phyloP scores from a whole-genome alignment of 2,888 invertebrate genomes.

The Rhagium mordax region DNA sequence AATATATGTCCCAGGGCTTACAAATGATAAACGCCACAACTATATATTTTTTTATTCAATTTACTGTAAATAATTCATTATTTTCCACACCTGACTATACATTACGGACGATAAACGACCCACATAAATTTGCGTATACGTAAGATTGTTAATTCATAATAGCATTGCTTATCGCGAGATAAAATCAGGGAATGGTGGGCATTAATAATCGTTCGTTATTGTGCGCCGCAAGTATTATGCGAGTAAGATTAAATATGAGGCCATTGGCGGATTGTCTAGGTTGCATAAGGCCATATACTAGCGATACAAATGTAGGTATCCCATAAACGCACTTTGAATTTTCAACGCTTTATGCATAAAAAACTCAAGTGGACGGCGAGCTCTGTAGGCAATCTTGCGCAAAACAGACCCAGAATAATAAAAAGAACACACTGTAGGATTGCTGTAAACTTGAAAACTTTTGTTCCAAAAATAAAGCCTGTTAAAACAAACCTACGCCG shows the following conservation, averaged over 20 bases:
- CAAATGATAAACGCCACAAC: slow-evolving; percentile 12
- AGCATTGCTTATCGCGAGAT: slow-evolving; percentile 31
- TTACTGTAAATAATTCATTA: slow-evolving; percentile 1
- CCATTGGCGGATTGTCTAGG: neutral
- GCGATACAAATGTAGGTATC: neutral
- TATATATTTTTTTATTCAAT: slow-evolving; percentile 17
- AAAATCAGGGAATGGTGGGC: neutral
- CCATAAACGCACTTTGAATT: too few species aligned
- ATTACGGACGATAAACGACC: neutral
- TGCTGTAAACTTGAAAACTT: neutral
- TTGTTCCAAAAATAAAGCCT: neutral
- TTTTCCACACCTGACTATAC: neutral
- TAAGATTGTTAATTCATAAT: slow-evolving; percentile 31
- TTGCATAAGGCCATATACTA: neutral
- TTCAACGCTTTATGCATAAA: too few species aligned
- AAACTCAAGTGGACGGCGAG: too few species aligned
- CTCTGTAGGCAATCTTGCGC: too few species aligned
- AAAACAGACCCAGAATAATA: too few species aligned
- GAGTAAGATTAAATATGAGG: neutral
- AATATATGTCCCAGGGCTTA: neutral
- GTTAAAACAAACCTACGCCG: neutral
- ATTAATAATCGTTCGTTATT: neutral
- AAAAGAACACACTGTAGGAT: too few species aligned
- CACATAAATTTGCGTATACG: slow-evolving; percentile 29
- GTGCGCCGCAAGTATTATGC: neutral